Base-by-base conservation (phyloP, 2,888 invertebrate species). In the Parnassius mnemosyne region DNA sequence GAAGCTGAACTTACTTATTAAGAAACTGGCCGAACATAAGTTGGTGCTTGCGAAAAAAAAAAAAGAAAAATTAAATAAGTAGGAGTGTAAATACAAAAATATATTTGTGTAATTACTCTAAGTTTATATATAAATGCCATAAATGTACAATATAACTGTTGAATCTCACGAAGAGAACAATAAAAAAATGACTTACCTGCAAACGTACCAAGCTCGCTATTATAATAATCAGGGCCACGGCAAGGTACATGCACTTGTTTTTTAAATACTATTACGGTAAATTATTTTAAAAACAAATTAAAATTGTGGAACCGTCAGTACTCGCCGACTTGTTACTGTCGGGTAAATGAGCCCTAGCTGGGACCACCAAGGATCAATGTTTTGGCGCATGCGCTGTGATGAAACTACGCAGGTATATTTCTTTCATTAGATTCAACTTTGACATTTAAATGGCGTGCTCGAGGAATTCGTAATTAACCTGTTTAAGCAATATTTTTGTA, bases 151-250 rank as follows among this genome's bases (percentile, higher is more conserved):
- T 7, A 13, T 49, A 49, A 46, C 9, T 13, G 49, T 25, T 7
- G 53, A 63, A 34, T 34, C 5, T 57, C 66, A 65, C 64, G 58
- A 63, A 60, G 25, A 47, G 44, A 46, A 34, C 11, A 41, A 66
- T 69, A 73, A 71, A 56, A 11, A 67, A 57, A 64, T 64, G 65
- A 89, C 89, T 89, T 88, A 91, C 90, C 79, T 89, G 87, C 71
- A 89, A 75, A 74, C 86, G 83, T 79, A 90, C 84, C 80, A 91
- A 84, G 81, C 90, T 91, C 66, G 90, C 90, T 69, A 91, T 81
- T 60, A 91, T 85, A 68, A 91, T 88, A 71, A 91, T 89, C 70
- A 91, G 73, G 74, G 90, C 89, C 84, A 91, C 89, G 61, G 90
- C 90, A 70, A 91, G 83, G 85, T 91, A 91, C 90, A 91, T 90